These are phyloP conservation scores for Neotoma lepida DNA, from an alignment of 2,113 vertebrate species.

Conservation along the genomic window DNA sequence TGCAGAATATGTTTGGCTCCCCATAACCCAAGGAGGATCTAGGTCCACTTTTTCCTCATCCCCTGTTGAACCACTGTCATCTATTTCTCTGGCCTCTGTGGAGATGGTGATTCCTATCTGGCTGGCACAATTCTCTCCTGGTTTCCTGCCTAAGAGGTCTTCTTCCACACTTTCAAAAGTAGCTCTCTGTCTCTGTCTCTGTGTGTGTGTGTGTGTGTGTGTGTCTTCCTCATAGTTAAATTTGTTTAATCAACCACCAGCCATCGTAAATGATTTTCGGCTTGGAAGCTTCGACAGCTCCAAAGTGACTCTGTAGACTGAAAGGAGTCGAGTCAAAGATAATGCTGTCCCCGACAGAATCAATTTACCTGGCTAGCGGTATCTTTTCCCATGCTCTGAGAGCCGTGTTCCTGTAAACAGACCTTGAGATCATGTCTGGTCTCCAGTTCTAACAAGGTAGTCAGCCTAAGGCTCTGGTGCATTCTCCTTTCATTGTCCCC, in stretches of 20 bases:
- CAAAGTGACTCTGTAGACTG: conserved; percentile 7
- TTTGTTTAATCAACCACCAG: conserved; percentile 59
- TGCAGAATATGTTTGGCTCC: neutral
- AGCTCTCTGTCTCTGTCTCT: neutral
- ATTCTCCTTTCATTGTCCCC: neutral
- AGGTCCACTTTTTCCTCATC: neutral
- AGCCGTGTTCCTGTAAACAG: neutral
- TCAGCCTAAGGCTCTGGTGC: neutral
- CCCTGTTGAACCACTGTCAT: neutral
- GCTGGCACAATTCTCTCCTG: neutral
- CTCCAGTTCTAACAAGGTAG: neutral
- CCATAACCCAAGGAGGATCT: neutral
- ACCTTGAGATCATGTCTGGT: neutral
- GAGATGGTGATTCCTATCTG: neutral
- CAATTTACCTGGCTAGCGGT: conserved; percentile 27
- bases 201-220: neutral
- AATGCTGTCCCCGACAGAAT: conserved; percentile 40
- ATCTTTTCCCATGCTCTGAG: neutral
- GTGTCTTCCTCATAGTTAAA: conserved; percentile 56
- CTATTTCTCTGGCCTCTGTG: neutral
- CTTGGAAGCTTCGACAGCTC: conserved; percentile 56
- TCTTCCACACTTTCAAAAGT: conserved; percentile 30
- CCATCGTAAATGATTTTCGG: conserved; percentile 50
- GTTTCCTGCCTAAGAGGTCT: conserved; percentile 31
- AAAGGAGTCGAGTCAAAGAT: neutral